Base-by-base conservation (phyloP, 2,888 invertebrate genomes). In the Phrixothrix hirtus region DNA sequence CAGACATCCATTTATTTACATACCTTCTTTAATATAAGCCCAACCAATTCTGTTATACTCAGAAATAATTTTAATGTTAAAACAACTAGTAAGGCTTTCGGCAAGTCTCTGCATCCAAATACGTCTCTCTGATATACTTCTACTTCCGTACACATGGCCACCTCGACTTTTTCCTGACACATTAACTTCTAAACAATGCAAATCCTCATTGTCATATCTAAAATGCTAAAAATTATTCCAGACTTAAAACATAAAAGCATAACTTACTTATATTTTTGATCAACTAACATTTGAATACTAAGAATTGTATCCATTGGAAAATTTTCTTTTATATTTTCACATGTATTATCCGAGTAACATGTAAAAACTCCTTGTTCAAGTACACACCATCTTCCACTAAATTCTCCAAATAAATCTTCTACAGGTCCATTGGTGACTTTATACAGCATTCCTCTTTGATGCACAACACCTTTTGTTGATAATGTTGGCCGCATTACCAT, bases 71-170 rank as follows among this genome's bases (percentile, higher is more conserved):
- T 84, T 85, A 0, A 82, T 74, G 1, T 87, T 84, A 68, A 87
- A 84, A n/a, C 80, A 79, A 16, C 80, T 78, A 0, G 88, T 88
- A 12, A 89, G 74, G 62, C 86, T 84, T 70, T 91, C 89, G 1
- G 88, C 80, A 13, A 92, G 79, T 68, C 86, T 87, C 69, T 90
- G 90, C 74, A 89, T 87, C 92, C 92, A 92, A 51, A 83, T 77
- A 11, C 82, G 72, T 13, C 83, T 74, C 57, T 83, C 83, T 0
- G 79, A 74, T 3, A 79, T 77, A 58, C 79, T 82, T 29, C 75
- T 69, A 56, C 81, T 80, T 31, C 83, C 82, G 62, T 83, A 83
- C 7, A 82, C 73, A 10, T 83, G 73, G 54, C 82, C 75, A 60
- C 84, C 78, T 11, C 81, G 76, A 41, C 69, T 75, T 55, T 78